Conservation (phyloP, 2,113 vertebrate genomes). For the Heterotis niloticus region DNA sequence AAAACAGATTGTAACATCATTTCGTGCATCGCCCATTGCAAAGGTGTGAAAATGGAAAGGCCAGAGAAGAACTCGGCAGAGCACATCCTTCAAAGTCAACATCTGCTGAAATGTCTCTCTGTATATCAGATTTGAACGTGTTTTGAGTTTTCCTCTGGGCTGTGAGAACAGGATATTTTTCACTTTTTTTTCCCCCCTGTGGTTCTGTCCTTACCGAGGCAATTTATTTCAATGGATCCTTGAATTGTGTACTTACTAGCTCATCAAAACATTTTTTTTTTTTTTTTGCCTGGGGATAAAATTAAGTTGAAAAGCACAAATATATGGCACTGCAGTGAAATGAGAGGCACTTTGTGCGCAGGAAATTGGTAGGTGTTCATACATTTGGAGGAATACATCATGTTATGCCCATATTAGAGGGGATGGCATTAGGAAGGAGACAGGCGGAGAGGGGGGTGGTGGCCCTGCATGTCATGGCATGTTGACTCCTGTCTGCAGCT, state of each 20-base stretch:
- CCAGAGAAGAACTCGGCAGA: not conserved
- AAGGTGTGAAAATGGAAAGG: not conserved
- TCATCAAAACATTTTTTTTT: not conserved
- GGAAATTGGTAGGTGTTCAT: not conserved
- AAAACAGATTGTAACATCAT: too few species aligned
- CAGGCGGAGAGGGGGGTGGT: not conserved
- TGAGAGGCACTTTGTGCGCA: not conserved
- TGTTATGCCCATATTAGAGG: not conserved
- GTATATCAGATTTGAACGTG: not conserved
- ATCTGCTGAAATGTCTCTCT: not conserved
- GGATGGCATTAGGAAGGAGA: not conserved
- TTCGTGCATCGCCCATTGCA: too few species aligned
- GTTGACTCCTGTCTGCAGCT: not conserved
- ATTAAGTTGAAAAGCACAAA: not conserved
- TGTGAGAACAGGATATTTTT: not conserved
- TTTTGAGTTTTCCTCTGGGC: not conserved
- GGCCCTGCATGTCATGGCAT: not conserved
- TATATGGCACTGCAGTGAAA: not conserved
- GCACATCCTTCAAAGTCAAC: not conserved
- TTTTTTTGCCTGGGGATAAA: not conserved
- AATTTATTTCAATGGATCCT: not conserved
- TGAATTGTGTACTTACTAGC: not conserved
- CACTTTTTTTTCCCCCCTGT: not conserved
- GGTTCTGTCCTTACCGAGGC: not conserved
- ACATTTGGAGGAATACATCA: not conserved